phyloP scores from a whole-genome alignment of 2,888 invertebrate genomes.

The Gryllus longicercus region DNA sequence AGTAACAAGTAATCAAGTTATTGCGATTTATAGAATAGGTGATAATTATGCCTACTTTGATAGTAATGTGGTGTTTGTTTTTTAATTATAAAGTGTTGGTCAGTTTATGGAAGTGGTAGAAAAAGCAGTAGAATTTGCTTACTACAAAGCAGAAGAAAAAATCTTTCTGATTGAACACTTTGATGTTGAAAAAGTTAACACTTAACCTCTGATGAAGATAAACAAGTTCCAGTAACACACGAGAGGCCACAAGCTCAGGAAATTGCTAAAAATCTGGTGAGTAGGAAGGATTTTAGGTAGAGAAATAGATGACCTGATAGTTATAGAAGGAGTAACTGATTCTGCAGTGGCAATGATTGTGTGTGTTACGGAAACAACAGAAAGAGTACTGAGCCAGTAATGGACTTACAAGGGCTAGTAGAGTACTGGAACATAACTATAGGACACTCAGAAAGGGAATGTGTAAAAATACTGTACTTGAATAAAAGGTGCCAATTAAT shows the following conservation, averaged over 20 bases:
- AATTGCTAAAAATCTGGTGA: conserved; percentile 27
- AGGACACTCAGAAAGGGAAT: conserved; percentile 20
- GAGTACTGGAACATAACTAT: conserved; percentile 18
- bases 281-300: conserved; percentile 21
- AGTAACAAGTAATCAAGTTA: no score
- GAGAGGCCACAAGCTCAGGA: conserved; percentile 6
- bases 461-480: conserved; percentile 18
- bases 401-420: conserved; percentile 24
- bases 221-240: background rate
- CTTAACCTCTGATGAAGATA: no score
- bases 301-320: conserved; percentile 26
- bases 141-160: no score
- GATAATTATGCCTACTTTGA: no score
- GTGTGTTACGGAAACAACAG: conserved; percentile 20
- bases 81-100: no score
- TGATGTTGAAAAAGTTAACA: no score
- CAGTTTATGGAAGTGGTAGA: no score
- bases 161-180: no score
- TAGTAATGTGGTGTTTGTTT: no score
- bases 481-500: background rate
- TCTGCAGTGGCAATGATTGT: conserved; percentile 23
- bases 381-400: conserved; percentile 18
- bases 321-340: conserved; percentile 25
- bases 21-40: no score
- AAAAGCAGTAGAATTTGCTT: no score